These are phyloP conservation scores for Hybos culiciformis DNA, from an alignment of 2,888 invertebrate genomes.

Conservation along the genomic window DNA sequence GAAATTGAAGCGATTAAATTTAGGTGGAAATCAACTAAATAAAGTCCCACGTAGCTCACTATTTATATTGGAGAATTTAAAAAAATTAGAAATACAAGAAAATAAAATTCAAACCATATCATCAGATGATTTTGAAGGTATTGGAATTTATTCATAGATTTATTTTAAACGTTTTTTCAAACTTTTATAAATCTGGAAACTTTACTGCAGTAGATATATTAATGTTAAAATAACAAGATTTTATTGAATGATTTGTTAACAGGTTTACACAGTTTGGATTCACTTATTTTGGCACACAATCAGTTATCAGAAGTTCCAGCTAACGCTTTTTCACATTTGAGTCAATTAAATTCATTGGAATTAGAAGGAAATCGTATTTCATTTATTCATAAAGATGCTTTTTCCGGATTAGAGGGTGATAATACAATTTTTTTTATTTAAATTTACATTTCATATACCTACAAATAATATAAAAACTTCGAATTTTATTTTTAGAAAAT, in stretches of 20 bases:
- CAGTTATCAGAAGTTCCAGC: slow-evolving; percentile 63
- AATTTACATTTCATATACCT: background rate
- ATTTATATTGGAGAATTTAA: slow-evolving; percentile 63
- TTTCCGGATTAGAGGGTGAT: slow-evolving; percentile 72
- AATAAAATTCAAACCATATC: slow-evolving; percentile 63
- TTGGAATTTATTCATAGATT: no score
- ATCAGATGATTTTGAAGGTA: slow-evolving; percentile 81
- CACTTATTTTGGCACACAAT: slow-evolving; percentile 75
- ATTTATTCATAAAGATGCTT: slow-evolving; percentile 70
- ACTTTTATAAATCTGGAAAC: no score
- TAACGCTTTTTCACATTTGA: slow-evolving; percentile 69
- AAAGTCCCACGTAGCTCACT: slow-evolving; percentile 68
- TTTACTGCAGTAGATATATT: no score
- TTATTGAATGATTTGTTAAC: slow-evolving; percentile 7
- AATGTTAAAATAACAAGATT: background rate
- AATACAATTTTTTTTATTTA: background rate
- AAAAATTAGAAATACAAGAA: slow-evolving; percentile 78
- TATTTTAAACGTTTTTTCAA: no score
- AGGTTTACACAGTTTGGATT: slow-evolving; percentile 71
- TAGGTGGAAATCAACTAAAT: slow-evolving; percentile 70
- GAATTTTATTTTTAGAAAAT: slow-evolving; percentile 49
- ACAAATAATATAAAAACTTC: background rate
- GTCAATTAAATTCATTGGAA: slow-evolving; percentile 71
- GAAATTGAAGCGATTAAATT: slow-evolving; percentile 69
- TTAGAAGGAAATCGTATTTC: slow-evolving; percentile 75